phyloP scores from a whole-genome alignment of 2,888 invertebrate genomes.

The Drosophila tripunctata region DNA sequence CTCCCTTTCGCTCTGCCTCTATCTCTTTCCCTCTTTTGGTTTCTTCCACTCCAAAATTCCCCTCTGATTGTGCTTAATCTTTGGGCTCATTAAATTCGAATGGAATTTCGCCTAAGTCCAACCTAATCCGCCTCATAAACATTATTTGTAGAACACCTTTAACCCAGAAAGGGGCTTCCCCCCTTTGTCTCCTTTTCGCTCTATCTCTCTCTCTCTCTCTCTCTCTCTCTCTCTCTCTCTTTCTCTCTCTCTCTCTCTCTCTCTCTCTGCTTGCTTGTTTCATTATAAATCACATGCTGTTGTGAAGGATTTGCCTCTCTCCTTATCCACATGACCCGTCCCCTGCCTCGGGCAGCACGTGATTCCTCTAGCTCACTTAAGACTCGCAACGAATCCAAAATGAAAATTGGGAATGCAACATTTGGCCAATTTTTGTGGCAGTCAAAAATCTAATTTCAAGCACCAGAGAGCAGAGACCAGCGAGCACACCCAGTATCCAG shows the following conservation, averaged over 20 bases:
- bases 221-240: not conserved
- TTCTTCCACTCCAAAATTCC: too few species aligned
- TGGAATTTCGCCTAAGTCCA: slow-evolving; percentile 67
- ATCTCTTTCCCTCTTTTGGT: too few species aligned
- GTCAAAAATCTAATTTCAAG: slow-evolving; percentile 77
- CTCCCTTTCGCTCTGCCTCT: too few species aligned
- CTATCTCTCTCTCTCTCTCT: not conserved
- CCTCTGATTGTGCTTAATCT: too few species aligned
- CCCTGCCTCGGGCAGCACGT: slow-evolving; percentile 17
- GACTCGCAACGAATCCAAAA: slow-evolving; percentile 61
- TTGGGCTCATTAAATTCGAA: slow-evolving; percentile 77
- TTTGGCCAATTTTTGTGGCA: slow-evolving; percentile 35
- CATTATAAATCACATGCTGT: slow-evolving; percentile 46
- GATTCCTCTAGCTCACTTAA: slow-evolving; percentile 44
- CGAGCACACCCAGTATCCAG: too few species aligned
- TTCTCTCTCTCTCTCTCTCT: not conserved
- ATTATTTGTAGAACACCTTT: slow-evolving; percentile 53
- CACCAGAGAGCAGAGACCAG: slow-evolving; percentile 70
- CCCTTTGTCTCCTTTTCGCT: slow-evolving; percentile 4
- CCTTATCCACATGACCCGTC: not conserved
- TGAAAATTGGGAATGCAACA: not conserved
- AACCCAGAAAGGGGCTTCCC: not conserved
- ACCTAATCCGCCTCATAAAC: slow-evolving; percentile 82
- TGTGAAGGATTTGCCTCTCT: slow-evolving; percentile 36
- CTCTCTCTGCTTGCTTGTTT: not conserved